These are phyloP conservation scores for Tor tambroides DNA, from an alignment of 2,113 vertebrate species.

Conservation along the genomic window DNA sequence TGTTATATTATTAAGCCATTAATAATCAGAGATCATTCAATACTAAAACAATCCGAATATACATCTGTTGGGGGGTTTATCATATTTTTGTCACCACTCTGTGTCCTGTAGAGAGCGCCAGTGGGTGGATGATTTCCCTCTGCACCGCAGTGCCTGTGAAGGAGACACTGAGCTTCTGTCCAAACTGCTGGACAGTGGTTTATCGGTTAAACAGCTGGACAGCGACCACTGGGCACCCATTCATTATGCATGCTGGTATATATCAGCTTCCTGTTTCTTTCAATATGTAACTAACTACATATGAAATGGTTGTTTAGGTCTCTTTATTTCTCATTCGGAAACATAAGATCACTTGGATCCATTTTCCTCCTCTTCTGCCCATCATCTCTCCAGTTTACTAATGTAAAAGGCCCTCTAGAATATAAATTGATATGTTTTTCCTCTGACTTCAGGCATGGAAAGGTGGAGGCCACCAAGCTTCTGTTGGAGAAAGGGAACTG, in stretches of 20 bases:
- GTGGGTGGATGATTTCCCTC: constrained; percentile 98
- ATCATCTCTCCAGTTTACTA: neutral
- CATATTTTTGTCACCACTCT: neutral
- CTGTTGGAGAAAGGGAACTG: constrained; percentile 95
- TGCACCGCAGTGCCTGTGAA: constrained; percentile 96
- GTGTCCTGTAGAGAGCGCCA: constrained; percentile 84
- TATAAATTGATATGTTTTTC: neutral
- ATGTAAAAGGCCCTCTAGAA: neutral
- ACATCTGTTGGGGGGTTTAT: neutral
- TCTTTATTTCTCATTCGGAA: neutral
- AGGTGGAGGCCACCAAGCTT: constrained; percentile 93
- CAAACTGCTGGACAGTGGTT: constrained; percentile 90
- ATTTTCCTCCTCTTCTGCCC: neutral
- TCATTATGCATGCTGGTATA: constrained; percentile 97
- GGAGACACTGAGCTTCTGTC: constrained; percentile 90
- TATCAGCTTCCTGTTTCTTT: neutral
- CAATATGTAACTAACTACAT: neutral
- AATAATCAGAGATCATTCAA: neutral
- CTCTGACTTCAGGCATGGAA: constrained; percentile 86
- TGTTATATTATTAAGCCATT: neutral
- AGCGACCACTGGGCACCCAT: constrained; percentile 99
- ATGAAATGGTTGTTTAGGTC: neutral
- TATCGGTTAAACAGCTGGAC: constrained; percentile 95
- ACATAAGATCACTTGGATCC: neutral
- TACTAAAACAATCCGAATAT: neutral